Base-by-base conservation (phyloP, 1,140 invertebrate genomes). In the Nylanderia fulva region DNA sequence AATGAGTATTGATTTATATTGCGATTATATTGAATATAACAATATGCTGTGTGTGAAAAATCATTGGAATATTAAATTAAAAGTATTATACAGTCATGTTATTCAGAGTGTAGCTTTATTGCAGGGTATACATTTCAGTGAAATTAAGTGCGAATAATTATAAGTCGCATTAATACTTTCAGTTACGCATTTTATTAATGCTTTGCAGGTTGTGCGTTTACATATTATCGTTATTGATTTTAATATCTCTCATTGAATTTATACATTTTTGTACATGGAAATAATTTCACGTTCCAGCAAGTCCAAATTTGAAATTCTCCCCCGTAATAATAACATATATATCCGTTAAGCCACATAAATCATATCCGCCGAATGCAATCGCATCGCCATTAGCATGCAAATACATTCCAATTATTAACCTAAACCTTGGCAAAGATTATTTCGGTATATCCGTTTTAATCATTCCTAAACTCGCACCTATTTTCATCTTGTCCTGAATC, bases 391-490 rank as follows among this genome's bases (percentile, higher is more conserved):
- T 79, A 85, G 27, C 29, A 87, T 85, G 87, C 58, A 88, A 87
- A 87, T 87, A 77, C 29, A 79, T 85, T 85, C 74, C 85, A 72
- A 68, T 84, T 72, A 84, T 84, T 72, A 87, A 84, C 61, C 42
- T 69, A 80, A 84, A 64, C 54, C 45, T 69, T 11, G 5, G 48
- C 36, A 48, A 61, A 77, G 58, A 87, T 11, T 85, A 68, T 58
- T 61, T 54, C 8, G 39, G 18, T 68, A 56, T 61, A 56, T 79
- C 21, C 5, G 3, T 15, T 1, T 33, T 2, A 71, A 87, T 58
- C 33, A 21, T 77, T 85, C 79, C 29, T 56, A 58, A 15, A 66
- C 71, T 68, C 60, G 2, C 24, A 42, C 61, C 21, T 18, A 1
- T 18, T 27, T 33, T 27, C 11, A 36, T 45, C 9, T 24, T 4